Percentiles rank a stretch among this genome's conserved stretches.
Conservation (phyloP, 2,797 vertebrate genomes). For the Micropoecilia bifurca region DNA sequence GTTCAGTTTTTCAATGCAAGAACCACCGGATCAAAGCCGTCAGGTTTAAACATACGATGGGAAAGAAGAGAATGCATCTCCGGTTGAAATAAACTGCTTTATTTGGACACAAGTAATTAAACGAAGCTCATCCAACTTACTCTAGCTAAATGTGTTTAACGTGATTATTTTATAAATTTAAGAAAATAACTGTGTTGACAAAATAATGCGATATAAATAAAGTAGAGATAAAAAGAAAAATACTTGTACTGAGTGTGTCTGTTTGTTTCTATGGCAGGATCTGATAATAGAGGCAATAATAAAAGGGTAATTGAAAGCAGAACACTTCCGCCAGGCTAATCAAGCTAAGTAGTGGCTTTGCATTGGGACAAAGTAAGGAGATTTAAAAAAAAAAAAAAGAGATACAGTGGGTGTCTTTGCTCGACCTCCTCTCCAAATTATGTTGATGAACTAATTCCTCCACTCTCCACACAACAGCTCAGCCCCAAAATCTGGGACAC, state of each 20-base stretch:
- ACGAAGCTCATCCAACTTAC: too few relatives aligned
- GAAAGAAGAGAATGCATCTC: too few relatives aligned
- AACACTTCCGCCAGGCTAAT: slow-evolving; percentile 50
- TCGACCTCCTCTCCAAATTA: slow-evolving; percentile 27
- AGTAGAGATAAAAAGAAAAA: not conserved
- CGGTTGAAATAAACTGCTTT: too few relatives aligned
- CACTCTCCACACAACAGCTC: slow-evolving; percentile 2
- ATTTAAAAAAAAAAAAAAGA: slow-evolving; percentile 26
- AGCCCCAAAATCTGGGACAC: slow-evolving; percentile 20
- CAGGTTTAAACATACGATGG: not conserved
- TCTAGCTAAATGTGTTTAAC: too few relatives aligned
- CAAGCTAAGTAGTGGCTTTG: slow-evolving; percentile 51
- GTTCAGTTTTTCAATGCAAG: not conserved
- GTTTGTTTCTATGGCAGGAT: slow-evolving; percentile 5
- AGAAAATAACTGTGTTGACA: too few relatives aligned
- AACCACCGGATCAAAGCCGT: not conserved
- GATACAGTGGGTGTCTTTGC: slow-evolving; percentile 15
- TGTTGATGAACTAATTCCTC: slow-evolving; percentile 20
- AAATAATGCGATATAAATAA: too few relatives aligned
- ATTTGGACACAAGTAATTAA: too few relatives aligned
- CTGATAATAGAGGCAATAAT: slow-evolving; percentile 39
- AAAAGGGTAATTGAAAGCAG: slow-evolving; percentile 51
- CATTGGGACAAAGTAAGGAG: slow-evolving; percentile 49
- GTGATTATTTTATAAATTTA: too few relatives aligned
- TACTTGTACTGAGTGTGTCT: too few relatives aligned